These are phyloP conservation scores for Malacosoma neustria DNA, from an alignment of 2,888 invertebrate species.

Conservation along the genomic window DNA sequence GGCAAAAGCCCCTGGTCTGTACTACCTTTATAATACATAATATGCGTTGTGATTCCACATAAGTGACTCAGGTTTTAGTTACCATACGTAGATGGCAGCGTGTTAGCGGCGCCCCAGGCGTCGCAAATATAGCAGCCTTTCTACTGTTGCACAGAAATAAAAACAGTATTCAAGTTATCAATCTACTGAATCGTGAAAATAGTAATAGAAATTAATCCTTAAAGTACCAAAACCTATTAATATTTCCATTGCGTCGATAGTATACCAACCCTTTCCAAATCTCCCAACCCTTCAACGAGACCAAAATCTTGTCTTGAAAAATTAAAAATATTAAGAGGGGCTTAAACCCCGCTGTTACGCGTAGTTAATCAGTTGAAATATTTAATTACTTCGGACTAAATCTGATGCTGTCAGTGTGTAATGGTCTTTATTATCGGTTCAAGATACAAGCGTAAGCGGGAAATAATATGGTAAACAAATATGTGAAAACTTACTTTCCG, in stretches of 20 bases:
- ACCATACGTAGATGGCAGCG: not conserved
- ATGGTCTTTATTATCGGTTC: conserved; percentile 25
- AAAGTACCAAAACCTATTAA: conserved; percentile 50
- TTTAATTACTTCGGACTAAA: conserved; percentile 58
- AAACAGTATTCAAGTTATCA: too few species aligned
- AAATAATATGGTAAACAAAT: too few species aligned
- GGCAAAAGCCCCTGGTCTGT: not conserved
- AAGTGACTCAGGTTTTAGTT: not conserved
- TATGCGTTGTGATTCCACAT: not conserved
- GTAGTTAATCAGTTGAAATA: conserved; percentile 71
- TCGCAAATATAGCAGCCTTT: too few species aligned
- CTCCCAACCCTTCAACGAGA: conserved; percentile 39
- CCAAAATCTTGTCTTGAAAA: conserved; percentile 50
- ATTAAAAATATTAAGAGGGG: conserved; percentile 63
- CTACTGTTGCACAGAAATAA: too few species aligned
- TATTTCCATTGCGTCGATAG: conserved; percentile 44
- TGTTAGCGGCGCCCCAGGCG: not conserved
- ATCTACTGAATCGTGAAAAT: too few species aligned
- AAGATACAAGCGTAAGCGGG: conserved; percentile 16
- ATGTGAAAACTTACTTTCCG: too few species aligned
- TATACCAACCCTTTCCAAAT: conserved; percentile 40
- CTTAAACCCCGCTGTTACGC: conserved; percentile 41
- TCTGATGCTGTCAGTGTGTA: conserved; percentile 36
- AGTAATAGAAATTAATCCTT: conserved; percentile 2
- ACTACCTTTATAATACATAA: not conserved